Evolutionary conservation across 2,113 vertebrate species (phyloP).

Genomic region (Anolis sagrei): DNA sequence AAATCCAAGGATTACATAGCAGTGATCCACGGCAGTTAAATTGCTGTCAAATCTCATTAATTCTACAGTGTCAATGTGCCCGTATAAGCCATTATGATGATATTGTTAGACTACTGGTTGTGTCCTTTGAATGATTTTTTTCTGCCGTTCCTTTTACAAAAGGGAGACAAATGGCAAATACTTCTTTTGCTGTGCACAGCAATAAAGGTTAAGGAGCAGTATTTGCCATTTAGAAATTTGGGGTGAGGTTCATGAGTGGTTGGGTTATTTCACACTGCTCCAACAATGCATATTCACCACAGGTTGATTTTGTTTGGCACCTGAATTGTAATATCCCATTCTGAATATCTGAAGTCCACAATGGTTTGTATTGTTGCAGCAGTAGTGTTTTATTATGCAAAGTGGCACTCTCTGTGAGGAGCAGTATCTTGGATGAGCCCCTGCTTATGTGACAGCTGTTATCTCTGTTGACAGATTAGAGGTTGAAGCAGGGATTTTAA

Average conservation of each 20-base stretch:
- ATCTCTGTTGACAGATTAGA: conserved; percentile 5
- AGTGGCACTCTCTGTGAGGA: background rate
- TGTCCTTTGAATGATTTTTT: background rate
- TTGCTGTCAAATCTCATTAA: too few species aligned
- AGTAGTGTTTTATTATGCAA: background rate
- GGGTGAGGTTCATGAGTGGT: background rate
- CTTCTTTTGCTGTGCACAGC: background rate
- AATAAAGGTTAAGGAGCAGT: background rate
- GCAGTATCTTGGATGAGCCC: background rate
- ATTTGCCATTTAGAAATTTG: background rate
- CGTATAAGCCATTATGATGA: background rate
- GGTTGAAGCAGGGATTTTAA: background rate
- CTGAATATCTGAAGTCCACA: background rate
- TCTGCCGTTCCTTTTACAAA: background rate
- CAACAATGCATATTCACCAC: background rate
- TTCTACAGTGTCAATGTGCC: too few species aligned
- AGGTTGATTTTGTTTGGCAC: background rate
- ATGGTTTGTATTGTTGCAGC: background rate
- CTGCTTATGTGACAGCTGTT: conserved; percentile 10
- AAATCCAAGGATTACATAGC: too few species aligned
- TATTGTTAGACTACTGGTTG: background rate
- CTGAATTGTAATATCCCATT: background rate
- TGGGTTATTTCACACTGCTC: background rate
- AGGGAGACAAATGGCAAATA: background rate
- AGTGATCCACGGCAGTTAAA: too few species aligned